phyloP scores from a whole-genome alignment of 2,888 invertebrate genomes.

The Tipula vernalis region DNA sequence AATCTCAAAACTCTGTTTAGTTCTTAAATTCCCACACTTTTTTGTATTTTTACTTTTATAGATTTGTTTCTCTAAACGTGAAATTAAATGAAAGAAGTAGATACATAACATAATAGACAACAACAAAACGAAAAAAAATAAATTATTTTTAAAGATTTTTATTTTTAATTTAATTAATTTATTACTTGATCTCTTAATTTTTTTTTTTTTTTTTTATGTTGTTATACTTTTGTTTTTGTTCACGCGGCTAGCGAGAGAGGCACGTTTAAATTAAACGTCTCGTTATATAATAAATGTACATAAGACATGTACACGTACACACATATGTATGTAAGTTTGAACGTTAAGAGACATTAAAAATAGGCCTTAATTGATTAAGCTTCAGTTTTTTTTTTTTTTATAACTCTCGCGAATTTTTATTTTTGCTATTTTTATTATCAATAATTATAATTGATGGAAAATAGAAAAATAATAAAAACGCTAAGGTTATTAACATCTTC shows the following conservation, averaged over 20 bases:
- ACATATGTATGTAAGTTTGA: not conserved
- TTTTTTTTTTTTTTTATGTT: not conserved
- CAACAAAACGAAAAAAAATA: not conserved
- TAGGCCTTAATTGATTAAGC: not conserved
- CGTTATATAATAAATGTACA: not conserved
- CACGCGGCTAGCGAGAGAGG: not conserved
- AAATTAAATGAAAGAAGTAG: not conserved
- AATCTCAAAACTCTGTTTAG: not conserved
- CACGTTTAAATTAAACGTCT: not conserved
- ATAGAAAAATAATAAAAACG: not conserved
- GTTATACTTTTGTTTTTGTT: not conserved
- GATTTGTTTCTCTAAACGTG: not conserved
- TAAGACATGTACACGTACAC: not conserved
- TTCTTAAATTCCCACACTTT: not conserved
- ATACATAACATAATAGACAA: not conserved
- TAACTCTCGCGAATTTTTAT: not conserved
- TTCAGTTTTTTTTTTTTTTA: not conserved
- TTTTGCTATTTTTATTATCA: not conserved
- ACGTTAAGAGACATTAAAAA: not conserved
- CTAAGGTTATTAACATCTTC: not conserved
- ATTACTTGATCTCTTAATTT: not conserved
- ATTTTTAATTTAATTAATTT: not conserved
- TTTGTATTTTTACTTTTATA: not conserved
- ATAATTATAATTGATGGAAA: not conserved
- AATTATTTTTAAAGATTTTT: not conserved